Evolutionary conservation across 2,113 vertebrate species (phyloP), one percentile per base, ranked within the genome.

Genomic region (Podarcis muralis): DNA sequence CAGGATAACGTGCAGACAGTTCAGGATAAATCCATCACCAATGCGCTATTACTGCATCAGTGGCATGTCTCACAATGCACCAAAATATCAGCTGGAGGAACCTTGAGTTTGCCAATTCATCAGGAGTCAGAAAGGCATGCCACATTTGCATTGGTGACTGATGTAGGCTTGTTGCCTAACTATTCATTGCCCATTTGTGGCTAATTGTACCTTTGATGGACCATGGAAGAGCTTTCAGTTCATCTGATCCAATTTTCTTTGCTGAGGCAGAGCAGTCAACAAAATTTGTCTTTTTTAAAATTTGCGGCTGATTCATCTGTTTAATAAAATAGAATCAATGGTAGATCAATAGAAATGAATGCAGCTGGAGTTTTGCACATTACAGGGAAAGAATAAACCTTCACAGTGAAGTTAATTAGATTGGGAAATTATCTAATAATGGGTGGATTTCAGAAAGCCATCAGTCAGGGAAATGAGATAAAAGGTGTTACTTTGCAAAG

Each of bases 401-500:
- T 74, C 85, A 22, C 15, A 23, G 81, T 30, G 48, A 91, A 90
- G 91, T 75, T 86, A 93, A 91, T 89, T 92, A 85, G 4, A 25
- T 89, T 92, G 86, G 76, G 88, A 92, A 91, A 25, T 62, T 86
- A 90, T 74, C 85, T 84, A 88, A 62, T 84, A 85, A 9, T 6
- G n/a, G 7, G 86, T 53, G 79, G 74, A 78, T 8, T 0, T 27
- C 66, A 80, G 91, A 81, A 90, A 93, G 48, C 68, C 83, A 62
- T 94, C 81, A 68, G 40, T 88, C 91, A 90, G 15, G 81, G 89
- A 84, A 92, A 87, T 75, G 37, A 94, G 66, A 43, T 37, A 75
- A 62, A 92, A 83, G 89, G 80, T 23, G 53, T 87, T 87, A 81
- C 83, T 82, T 91, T 91, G 77, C 48, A 83, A 91, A 93, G 82